A percentile compares a stretch with the other conserved stretches of the same genome.
Conservation (phyloP, 2,888 invertebrate genomes). For the Ceraclea dissimilis region DNA sequence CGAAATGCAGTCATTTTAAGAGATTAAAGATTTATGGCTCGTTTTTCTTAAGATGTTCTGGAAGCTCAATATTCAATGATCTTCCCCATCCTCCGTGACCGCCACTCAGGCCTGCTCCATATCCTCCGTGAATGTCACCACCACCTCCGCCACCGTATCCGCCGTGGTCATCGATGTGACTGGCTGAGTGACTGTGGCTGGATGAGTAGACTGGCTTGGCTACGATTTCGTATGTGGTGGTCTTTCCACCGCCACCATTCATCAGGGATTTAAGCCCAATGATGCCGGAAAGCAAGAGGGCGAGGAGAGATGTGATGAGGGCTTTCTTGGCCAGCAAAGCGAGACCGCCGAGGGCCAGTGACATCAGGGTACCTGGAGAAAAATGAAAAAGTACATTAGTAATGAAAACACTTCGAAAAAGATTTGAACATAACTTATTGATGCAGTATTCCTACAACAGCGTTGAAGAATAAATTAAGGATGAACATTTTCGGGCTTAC, state of each 20-base stretch:
- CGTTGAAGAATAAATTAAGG: too few species aligned
- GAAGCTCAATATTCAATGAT: constrained; percentile 31
- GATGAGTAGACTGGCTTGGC: constrained; percentile 73
- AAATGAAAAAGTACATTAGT: neutral
- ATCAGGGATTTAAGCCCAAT: constrained; percentile 68
- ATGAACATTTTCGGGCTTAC: too few species aligned
- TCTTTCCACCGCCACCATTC: constrained; percentile 52
- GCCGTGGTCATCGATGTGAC: constrained; percentile 50
- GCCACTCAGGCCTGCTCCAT: too few species aligned
- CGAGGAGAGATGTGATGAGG: constrained; percentile 73
- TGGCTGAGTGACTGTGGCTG: constrained; percentile 51
- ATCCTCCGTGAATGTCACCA: constrained; percentile 40
- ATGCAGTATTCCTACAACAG: too few species aligned
- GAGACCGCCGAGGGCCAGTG: constrained; percentile 65
- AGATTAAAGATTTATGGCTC: constrained; percentile 9
- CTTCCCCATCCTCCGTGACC: constrained; percentile 34
- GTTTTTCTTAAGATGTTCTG: constrained; percentile 23
- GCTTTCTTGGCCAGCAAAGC: constrained; percentile 78
- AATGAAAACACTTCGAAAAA: neutral
- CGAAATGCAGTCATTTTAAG: neutral
- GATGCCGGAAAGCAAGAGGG: constrained; percentile 67
- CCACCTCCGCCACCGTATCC: constrained; percentile 28
- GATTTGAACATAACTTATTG: too few species aligned
- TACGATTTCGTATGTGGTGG: constrained; percentile 78
- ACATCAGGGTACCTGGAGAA: constrained; percentile 58